Evolutionary conservation across 2,113 vertebrate genomes (phyloP).

Genomic region (Bettongia penicillata): DNA sequence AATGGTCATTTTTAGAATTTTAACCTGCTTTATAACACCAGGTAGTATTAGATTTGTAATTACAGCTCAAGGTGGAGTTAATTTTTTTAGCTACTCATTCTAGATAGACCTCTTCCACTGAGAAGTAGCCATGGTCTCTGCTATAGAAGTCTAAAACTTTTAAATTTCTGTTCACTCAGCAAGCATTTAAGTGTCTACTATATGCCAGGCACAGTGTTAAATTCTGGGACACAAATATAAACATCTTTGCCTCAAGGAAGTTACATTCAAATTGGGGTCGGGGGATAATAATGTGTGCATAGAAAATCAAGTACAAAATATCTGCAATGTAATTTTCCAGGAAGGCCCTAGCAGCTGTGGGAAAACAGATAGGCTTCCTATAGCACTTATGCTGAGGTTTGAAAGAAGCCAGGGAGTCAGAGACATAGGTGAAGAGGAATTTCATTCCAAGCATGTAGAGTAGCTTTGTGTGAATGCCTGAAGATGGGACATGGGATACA

Average conservation of each 20-base stretch:
- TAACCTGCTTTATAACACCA: background rate
- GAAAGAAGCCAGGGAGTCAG: background rate
- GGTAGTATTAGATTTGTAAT: background rate
- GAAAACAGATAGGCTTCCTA: background rate
- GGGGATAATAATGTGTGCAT: background rate
- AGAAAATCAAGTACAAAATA: background rate
- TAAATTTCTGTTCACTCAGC: background rate
- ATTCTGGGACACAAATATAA: background rate
- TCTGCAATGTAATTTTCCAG: background rate
- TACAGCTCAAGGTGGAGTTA: background rate
- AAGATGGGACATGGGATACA: background rate
- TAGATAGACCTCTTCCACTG: background rate
- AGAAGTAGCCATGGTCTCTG: background rate
- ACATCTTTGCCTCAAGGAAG: background rate
- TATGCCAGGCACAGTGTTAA: background rate
- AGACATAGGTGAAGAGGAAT: background rate
- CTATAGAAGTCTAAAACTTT: background rate
- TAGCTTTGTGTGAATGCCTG: background rate
- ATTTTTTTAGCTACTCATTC: background rate
- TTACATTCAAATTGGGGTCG: background rate
- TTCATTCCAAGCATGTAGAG: background rate
- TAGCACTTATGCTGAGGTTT: background rate
- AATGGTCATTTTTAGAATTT: background rate
- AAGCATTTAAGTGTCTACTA: background rate
- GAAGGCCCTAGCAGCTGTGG: background rate